phyloP scores from a whole-genome alignment of 2,113 vertebrate genomes.

The Pluvianellus socialis region DNA sequence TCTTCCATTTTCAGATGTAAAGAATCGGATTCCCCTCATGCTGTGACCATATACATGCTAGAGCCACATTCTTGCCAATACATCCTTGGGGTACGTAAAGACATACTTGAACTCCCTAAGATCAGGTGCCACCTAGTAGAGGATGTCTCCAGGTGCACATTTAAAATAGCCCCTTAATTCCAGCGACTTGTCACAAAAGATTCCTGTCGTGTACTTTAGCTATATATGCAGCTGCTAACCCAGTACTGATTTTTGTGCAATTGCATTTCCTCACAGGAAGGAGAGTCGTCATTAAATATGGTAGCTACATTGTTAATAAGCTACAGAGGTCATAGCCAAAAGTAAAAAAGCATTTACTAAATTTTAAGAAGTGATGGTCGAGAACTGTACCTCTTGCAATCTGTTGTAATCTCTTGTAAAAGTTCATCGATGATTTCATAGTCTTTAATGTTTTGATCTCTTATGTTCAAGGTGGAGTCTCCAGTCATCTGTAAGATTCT shows the following conservation, averaged over 20 bases:
- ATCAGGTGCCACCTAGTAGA: neutral
- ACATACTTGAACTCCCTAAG: neutral
- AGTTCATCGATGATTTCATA: neutral
- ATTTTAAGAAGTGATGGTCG: neutral
- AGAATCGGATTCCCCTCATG: slow-evolving; percentile 96
- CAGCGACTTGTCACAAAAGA: neutral
- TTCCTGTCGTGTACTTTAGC: neutral
- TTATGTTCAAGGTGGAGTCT: slow-evolving; percentile 87
- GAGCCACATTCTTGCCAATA: slow-evolving; percentile 98
- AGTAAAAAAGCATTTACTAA: neutral
- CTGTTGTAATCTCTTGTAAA: too few relatives aligned
- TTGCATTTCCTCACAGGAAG: neutral
- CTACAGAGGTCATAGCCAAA: neutral
- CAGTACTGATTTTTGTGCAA: neutral
- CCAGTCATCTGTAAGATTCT: slow-evolving; percentile 97
- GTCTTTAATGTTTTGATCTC: neutral
- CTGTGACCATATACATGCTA: slow-evolving; percentile 97
- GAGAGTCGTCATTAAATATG: neutral
- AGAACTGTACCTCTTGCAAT: neutral
- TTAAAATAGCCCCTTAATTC: neutral
- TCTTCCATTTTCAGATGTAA: slow-evolving; percentile 85
- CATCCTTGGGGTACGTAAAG: slow-evolving; percentile 89
- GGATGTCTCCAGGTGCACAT: neutral
- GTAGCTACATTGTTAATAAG: too few relatives aligned
- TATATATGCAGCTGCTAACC: rapidly evolving